Evolutionary conservation across 2,888 invertebrate genomes (phyloP).

Genomic region (Acleris holmiana): DNA sequence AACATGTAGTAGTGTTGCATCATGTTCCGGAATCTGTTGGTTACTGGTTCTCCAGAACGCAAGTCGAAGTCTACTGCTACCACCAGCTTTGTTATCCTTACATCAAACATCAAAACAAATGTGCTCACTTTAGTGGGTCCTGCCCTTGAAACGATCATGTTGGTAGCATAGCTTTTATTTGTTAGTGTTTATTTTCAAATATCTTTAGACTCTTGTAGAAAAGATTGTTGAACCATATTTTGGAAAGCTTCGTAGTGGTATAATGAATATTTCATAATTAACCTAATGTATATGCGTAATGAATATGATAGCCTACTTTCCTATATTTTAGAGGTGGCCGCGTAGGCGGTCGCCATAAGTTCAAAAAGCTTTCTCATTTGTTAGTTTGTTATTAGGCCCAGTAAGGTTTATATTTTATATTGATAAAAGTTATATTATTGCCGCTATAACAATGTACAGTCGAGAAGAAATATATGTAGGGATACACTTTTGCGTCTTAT

Average conservation of each 20-base stretch:
- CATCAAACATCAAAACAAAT: too few relatives aligned
- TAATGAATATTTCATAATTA: conserved; percentile 24
- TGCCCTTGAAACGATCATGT: too few relatives aligned
- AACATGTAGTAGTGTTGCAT: conserved; percentile 18
- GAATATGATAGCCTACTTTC: conserved; percentile 25
- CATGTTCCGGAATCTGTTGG: conserved; percentile 15
- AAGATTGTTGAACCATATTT: background rate
- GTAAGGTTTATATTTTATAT: conserved; percentile 7
- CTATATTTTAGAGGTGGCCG: conserved; percentile 7
- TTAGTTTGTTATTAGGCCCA: conserved; percentile 6
- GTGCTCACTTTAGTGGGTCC: too few relatives aligned
- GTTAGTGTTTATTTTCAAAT: background rate
- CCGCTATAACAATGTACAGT: too few relatives aligned
- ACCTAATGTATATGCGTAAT: conserved; percentile 30
- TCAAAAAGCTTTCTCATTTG: conserved; percentile 28
- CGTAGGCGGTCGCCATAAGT: conserved; percentile 28
- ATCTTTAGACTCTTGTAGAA: background rate
- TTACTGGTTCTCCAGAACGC: conserved; percentile 25
- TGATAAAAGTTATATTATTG: conserved; percentile 11
- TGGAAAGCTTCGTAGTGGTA: background rate
- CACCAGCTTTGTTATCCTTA: too few relatives aligned
- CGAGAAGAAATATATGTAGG: too few relatives aligned
- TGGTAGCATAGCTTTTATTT: too few relatives aligned
- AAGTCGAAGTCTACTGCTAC: conserved; percentile 8
- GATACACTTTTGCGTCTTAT: too few relatives aligned